Evolutionary conservation across 2,888 invertebrate genomes (phyloP), one percentile per base, ranked within the genome.

Genomic region (Syrphus vitripennis): DNA sequence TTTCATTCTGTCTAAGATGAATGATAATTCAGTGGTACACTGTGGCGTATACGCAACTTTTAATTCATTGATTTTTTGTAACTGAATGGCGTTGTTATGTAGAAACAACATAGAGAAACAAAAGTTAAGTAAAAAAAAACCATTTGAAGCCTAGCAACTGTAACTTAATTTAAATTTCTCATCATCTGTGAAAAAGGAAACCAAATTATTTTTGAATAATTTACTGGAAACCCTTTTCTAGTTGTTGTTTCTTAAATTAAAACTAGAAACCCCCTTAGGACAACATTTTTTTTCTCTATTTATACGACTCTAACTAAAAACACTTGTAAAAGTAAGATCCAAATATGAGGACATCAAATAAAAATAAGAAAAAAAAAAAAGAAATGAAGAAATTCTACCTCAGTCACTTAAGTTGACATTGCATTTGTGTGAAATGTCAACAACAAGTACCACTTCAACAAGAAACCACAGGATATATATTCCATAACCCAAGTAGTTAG

Each of bases 361-460:
- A 63, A 29, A 37, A 65, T 24, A 63, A 19, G 45, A 55, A 45
- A 4, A 19, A 45, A 4, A 5, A 40, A 40, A n/a, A n/a, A 14
- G 4, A 37, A 26, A 57, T 57, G 5, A 57, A 59, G 34, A 59
- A 37, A 50, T 74, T 50, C 69, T 42, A 63, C 71, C 42, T 61
- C 37, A 81, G 72, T 81, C 69, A 81, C 82, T 86, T 75, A 78
- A 86, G 86, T 86, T 86, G 81, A 82, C 81, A 86, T 86, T 81
- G 76, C 82, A 65, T 78, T 82, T 78, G 82, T 77, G 74, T 78
- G 72, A 77, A 86, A 81, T 86, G 86, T 80, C 84, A 84, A 84
- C 80, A 81, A 45, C 69, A 86, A 77, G 77, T 34, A 34, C 77
- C n/a, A 65, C 78, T 78, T 45, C 48, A 26, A 42, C 55, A 74